Evolutionary conservation across 2,113 vertebrate species (phyloP), one percentile per base, ranked within the genome.

Genomic region (Psephotus haematonotus): DNA sequence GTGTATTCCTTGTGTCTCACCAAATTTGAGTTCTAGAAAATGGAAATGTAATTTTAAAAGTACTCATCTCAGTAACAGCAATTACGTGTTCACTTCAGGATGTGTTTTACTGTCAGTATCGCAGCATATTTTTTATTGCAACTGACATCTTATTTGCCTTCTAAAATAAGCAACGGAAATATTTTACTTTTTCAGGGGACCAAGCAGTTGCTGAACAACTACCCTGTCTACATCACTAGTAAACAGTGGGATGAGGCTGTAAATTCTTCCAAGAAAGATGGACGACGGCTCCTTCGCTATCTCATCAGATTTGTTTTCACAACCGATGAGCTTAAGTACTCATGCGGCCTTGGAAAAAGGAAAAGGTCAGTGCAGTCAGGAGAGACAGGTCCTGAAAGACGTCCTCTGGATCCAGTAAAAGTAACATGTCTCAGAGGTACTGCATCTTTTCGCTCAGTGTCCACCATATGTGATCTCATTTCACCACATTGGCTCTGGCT

Each of bases 381-480:
- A 97, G 99, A 99, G 95, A 98, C 99, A 47, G 99, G 99, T 96
- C 99, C 99, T 88, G 99, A 99, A 98, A 99, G 99, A 98, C 99
- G 99, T 82, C 99, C 99, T 82, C 99, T 99, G 97, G 99, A 99
- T 98, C 99, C 99, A 62, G 98, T 99, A 98, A 99, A 99, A 99
- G 99, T 99, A 98, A 99, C 99, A 98, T 99, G 99, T 98, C 99
- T 99, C 98, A 99, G 99, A 99, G 99, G 99, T 99, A 99, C 98
- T 97, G 97, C 98, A 98, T 98, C 97, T 97, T 98, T 98, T 98
- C 97, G 86, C 98, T 98, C 98, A 97, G 98, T 92, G 97, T 98
- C 97, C 97, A 72, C 98, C 98, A 97, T 98, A 97, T 92, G 95
- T 98, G 97, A 96, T 97, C 96, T 98, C 98, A 98, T 98, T 98